Evolutionary conservation across 2,888 invertebrate species (phyloP), one percentile per base, ranked within the genome.

Genomic region (Oasisia sp.): DNA sequence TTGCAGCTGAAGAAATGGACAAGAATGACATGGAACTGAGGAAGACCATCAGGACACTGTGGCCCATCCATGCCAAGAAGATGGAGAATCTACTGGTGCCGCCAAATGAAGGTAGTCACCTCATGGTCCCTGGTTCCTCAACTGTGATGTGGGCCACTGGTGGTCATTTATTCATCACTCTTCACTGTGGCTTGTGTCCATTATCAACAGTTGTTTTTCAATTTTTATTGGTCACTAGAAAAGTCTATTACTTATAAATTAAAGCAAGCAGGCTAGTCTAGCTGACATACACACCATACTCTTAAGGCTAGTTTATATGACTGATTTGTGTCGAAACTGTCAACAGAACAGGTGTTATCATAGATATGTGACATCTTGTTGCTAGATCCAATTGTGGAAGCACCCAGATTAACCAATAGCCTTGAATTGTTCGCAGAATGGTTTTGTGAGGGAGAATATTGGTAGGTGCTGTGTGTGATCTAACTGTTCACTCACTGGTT

Each of bases 1-100:
- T 93, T 93, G 74, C 94, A 98, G 99, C 99, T 94, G 98, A 99
- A 95, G 99, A 99, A 97, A 99, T 99, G 99, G 99, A 99, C 97
- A 98, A 98, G 97, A 99, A 99, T 93, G 99, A 99, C 97, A 97
- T 98, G 95, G 99, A 99, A 97, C 97, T 99, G 94, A 97, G 98
- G 95, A 98, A 98, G 96, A 99, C 99, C 92, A 98, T 99, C 95
- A 98, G 97, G 95, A 98, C 98, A 96, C 98, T 99, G 96, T 99
- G 99, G 99, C 99, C 99, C 92, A 97, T 99, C 94, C 99, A 99
- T 97, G 99, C 99, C 91, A 99, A 99, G 97, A 99, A 99, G 97
- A 98, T 99, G 97, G 97, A 99, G 95, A 98, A 99, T 97, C 97
- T 99, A 96, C 97, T 99, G 96, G 98, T 99, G 96, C 99, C 99